Evolutionary conservation across 2,888 invertebrate species (phyloP), one percentile per base, ranked within the genome.

Genomic region (Neoscelio sp.): DNA sequence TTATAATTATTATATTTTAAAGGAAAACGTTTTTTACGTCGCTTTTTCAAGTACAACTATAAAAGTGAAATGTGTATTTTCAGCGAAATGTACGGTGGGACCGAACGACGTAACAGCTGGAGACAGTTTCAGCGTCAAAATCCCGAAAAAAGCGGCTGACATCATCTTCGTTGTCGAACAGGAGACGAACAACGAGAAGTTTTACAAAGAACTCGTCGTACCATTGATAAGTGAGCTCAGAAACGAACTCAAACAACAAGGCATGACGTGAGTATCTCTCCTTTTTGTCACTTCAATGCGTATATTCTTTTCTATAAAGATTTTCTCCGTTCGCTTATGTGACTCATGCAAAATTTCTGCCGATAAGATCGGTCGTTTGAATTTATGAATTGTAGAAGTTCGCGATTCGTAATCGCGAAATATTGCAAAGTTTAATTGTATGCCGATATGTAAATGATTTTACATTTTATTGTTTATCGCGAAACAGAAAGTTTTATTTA

Each of bases 101-200:
- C 91, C 91, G 12, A 83, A 89, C 10, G 85, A 89, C 0, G 89
- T 92, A 26, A 89, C 91, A 2, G 82, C 95, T 0, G 94, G 94
- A 0, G 94, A 95, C 8, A 91, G 89, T 12, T 95, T 94, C 87
- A 93, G 93, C 56, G 91, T 94, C 0, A 94, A 94, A 84, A 87
- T 93, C 18, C 96, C 96, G 0, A 92, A 92, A 78, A 95, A 95
- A 78, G 93, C 96, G 79, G 97, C 96, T 0, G 98, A 98, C 86
- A 92, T 98, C 67, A 91, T 98, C 0, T 92, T 98, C 64, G 92
- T 95, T 0, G 93, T 97, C 6, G 97, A 98, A 84, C 93, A 94
- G 78, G 89, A 88, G 2, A 90, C 92, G 88, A 89, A 91, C 35
- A 96, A 94, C 87, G 93, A 94, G 84, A 92, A 92, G 78, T 89